Evolutionary conservation across 2,888 invertebrate genomes (phyloP).

Genomic region (Amphipyra berbera): DNA sequence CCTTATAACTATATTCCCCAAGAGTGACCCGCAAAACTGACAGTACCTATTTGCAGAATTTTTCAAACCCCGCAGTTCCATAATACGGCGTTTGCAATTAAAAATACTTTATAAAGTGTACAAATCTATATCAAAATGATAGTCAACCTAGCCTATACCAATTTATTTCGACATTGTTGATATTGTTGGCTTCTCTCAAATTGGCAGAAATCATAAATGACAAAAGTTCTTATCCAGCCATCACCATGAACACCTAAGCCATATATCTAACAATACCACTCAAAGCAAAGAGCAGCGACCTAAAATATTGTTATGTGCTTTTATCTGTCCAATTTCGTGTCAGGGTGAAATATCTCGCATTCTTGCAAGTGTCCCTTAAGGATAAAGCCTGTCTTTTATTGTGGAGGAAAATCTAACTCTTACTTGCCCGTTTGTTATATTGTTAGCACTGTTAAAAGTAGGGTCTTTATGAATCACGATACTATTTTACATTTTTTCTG

Average conservation of each 20-base stretch:
- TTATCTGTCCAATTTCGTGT: conserved; percentile 22
- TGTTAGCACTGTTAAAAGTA: not conserved
- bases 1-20: not conserved
- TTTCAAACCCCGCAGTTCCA: too few relatives aligned
- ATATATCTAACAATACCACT: not conserved
- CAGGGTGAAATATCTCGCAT: conserved; percentile 10
- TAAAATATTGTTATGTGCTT: conserved; percentile 2
- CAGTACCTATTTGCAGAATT: too few relatives aligned
- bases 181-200: too few relatives aligned
- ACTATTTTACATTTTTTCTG: too few relatives aligned
- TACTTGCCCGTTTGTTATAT: not conserved
- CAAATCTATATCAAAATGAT: too few relatives aligned
- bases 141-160: too few relatives aligned
- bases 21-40: too few relatives aligned
- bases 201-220: too few relatives aligned
- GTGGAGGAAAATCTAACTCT: not conserved
- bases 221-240: not conserved
- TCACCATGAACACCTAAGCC: not conserved
- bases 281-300: not conserved
- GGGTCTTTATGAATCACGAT: not conserved
- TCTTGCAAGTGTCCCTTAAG: not conserved
- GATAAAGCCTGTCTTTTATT: not conserved
- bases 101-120: too few relatives aligned
- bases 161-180: too few relatives aligned
- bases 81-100: too few relatives aligned